These are phyloP conservation scores for Pocillopora grandis DNA, from an alignment of 92 coral and sea anemone species.

Conservation along the genomic window DNA sequence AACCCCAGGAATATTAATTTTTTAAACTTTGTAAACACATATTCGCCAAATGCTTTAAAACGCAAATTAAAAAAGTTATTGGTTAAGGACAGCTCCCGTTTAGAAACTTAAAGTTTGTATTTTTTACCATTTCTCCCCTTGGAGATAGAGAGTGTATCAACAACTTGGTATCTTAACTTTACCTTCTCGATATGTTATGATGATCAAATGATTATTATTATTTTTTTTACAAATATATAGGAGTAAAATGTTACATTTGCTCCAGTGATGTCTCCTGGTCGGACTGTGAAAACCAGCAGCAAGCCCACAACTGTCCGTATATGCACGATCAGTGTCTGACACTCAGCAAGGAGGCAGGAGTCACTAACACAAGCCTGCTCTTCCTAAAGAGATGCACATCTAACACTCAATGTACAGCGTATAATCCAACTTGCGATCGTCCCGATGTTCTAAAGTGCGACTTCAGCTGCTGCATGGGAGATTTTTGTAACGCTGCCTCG, in stretches of 20 bases:
- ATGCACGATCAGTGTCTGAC: constrained; percentile 30
- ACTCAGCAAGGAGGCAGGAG: constrained; percentile 29
- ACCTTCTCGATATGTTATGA: too few relatives aligned
- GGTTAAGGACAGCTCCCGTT: too few relatives aligned
- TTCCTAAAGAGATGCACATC: constrained; percentile 39
- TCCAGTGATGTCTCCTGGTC: constrained; percentile 30
- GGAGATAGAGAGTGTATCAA: too few relatives aligned
- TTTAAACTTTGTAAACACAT: too few relatives aligned
- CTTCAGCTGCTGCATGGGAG: constrained; percentile 47
- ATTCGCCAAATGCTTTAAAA: too few relatives aligned
- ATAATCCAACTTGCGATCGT: constrained; percentile 38
- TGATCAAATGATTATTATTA: too few relatives aligned
- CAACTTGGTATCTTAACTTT: too few relatives aligned
- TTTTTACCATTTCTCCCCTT: too few relatives aligned
- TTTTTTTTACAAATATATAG: not conserved
- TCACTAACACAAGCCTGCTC: constrained; percentile 7
- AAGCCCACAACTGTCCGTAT: constrained; percentile 37
- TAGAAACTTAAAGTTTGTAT: too few relatives aligned
- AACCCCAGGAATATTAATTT: too few relatives aligned
- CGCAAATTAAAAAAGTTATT: too few relatives aligned
- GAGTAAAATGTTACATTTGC: constrained; percentile 39
- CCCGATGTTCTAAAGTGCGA: constrained; percentile 33
- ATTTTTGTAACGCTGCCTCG: constrained; percentile 26
- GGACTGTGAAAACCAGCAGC: constrained; percentile 36
- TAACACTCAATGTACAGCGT: constrained; percentile 24